Conservation (phyloP, 2,113 vertebrate species). For the Phyllostomus discolor region DNA sequence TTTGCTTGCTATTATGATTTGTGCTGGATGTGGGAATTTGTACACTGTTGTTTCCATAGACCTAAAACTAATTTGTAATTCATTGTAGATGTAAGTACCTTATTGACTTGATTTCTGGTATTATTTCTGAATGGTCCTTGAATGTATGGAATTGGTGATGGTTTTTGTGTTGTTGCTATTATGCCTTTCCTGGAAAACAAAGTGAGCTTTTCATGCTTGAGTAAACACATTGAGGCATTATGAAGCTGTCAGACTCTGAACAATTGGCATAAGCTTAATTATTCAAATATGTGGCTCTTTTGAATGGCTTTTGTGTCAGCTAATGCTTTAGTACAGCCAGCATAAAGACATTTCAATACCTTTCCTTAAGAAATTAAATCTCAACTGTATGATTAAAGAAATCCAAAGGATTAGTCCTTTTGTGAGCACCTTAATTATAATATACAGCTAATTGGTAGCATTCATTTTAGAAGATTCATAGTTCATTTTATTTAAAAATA, state of each 20-base stretch:
- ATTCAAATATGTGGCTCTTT: slow-evolving; percentile 61
- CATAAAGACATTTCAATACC: slow-evolving; percentile 45
- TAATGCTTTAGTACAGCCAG: slow-evolving; percentile 34
- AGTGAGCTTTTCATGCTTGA: slow-evolving; percentile 65
- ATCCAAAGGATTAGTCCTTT: slow-evolving; percentile 18
- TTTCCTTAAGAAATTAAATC: neutral
- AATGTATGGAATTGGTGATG: slow-evolving; percentile 21
- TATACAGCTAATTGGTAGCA: slow-evolving; percentile 24
- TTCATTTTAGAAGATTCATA: slow-evolving; percentile 5
- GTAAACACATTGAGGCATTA: slow-evolving; percentile 67
- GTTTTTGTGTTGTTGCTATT: slow-evolving; percentile 40
- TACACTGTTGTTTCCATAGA: neutral
- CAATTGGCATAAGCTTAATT: slow-evolving; percentile 58
- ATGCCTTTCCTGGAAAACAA: slow-evolving; percentile 52
- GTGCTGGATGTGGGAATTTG: neutral
- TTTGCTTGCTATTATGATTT: neutral
- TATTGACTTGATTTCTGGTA: slow-evolving; percentile 44
- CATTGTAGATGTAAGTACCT: neutral
- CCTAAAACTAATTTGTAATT: neutral
- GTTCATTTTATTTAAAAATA: slow-evolving; percentile 12
- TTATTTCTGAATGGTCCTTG: neutral
- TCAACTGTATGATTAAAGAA: slow-evolving; percentile 30
- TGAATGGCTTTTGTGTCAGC: slow-evolving; percentile 61
- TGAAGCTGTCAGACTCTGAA: slow-evolving; percentile 65
- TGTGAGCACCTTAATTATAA: neutral